Evolutionary conservation across 2,797 vertebrate genomes (phyloP).

Genomic region (Characodon lateralis): DNA sequence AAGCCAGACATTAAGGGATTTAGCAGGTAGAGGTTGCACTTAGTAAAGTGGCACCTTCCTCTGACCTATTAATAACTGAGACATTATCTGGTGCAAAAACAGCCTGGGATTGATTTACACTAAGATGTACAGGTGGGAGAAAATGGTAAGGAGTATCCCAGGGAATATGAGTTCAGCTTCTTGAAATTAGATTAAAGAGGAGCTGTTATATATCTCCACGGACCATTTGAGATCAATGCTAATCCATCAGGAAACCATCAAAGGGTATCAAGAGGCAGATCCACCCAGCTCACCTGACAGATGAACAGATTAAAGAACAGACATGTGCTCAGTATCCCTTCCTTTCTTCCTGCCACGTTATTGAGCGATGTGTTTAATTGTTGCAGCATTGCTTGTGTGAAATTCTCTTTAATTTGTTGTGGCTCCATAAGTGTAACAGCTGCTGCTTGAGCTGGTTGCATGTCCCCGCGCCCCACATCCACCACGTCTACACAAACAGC

Average conservation of each 20-base stretch:
- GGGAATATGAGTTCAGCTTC: constrained; percentile 9
- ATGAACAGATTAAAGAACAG: constrained; percentile 44
- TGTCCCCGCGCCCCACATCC: constrained; percentile 35
- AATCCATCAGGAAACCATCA: constrained; percentile 67
- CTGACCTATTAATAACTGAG: constrained; percentile 17
- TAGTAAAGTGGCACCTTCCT: constrained; percentile 24
- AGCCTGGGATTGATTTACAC: constrained; percentile 18
- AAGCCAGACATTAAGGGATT: constrained; percentile 56
- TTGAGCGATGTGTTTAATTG: constrained; percentile 6
- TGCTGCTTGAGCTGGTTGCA: constrained; percentile 10
- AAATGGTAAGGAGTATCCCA: constrained; percentile 1
- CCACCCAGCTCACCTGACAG: constrained; percentile 64
- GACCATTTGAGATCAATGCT: constrained; percentile 41
- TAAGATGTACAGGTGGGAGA: constrained; percentile 3
- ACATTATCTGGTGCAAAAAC: constrained; percentile 6
- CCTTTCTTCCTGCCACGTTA: constrained; percentile 35
- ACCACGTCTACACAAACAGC: constrained; percentile 64
- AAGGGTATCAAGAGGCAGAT: constrained; percentile 49
- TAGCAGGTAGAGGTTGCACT: constrained; percentile 25
- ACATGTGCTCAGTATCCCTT: constrained; percentile 4
- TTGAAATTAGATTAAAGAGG: constrained; percentile 49
- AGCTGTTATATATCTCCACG: constrained; percentile 12
- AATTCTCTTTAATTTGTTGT: not conserved
- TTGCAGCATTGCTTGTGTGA: constrained; percentile 11
- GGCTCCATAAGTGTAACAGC: constrained; percentile 19